phyloP scores from a whole-genome alignment of 2,888 invertebrate species.

The Cosmia pyralina region DNA sequence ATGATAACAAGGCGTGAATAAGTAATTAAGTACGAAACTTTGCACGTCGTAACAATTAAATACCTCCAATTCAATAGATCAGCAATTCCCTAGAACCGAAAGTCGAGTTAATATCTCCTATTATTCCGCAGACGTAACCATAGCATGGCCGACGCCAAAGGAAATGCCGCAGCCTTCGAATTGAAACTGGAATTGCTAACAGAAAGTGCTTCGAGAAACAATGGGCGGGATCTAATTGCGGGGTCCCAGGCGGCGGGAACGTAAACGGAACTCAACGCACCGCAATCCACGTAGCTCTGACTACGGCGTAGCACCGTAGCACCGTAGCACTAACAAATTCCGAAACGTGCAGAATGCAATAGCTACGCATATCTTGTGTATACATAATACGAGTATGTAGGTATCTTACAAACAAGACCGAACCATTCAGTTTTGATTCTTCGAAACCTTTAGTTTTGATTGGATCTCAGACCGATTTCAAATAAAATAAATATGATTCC shows the following conservation, averaged over 20 bases:
- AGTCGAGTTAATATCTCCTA: conserved; percentile 57
- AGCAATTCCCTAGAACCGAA: conserved; percentile 54
- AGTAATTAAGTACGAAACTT: conserved; percentile 49
- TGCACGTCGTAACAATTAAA: conserved; percentile 45
- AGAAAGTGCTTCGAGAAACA: conserved; percentile 80
- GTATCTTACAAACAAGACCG: not conserved
- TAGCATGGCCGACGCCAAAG: conserved; percentile 65
- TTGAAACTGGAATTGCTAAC: conserved; percentile 77
- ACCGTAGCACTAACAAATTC: conserved; percentile 48
- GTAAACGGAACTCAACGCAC: conserved; percentile 71
- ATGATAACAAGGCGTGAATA: conserved; percentile 39
- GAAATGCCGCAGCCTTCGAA: conserved; percentile 69
- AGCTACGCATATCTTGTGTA: conserved; percentile 49
- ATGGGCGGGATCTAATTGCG: conserved; percentile 71
- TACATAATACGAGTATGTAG: not conserved
- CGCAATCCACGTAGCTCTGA: conserved; percentile 65
- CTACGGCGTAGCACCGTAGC: conserved; percentile 62
- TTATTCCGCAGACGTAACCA: conserved; percentile 61
- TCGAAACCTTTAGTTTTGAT: not conserved
- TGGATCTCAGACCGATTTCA: not conserved
- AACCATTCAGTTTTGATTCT: not conserved
- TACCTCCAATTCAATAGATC: conserved; percentile 50
- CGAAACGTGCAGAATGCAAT: conserved; percentile 58
- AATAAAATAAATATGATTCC: not conserved
- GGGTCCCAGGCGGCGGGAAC: conserved; percentile 66